phyloP scores from a whole-genome alignment of 2,888 invertebrate genomes.

The Plemyria rubiginata region DNA sequence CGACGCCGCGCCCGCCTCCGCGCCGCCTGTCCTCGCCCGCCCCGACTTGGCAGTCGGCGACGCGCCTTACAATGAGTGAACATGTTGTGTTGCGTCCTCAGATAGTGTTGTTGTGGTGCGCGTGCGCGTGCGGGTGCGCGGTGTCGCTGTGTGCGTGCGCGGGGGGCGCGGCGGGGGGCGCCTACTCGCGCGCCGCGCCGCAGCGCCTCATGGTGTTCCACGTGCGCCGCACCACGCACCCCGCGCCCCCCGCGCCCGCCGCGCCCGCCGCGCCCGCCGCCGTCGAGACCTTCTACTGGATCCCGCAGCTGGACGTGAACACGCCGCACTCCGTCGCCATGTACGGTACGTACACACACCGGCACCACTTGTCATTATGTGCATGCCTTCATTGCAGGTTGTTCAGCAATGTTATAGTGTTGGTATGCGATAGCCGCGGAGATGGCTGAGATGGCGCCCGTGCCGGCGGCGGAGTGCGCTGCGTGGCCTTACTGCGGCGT shows the following conservation, averaged over 20 bases:
- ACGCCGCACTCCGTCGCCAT: conserved; percentile 79
- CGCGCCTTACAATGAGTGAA: no score
- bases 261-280: no score
- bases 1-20: no score
- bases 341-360: conserved; percentile 47
- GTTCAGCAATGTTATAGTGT: neutral
- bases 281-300: conserved; percentile 85
- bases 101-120: conserved; percentile 24
- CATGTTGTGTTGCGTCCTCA: neutral
- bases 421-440: conserved; percentile 36
- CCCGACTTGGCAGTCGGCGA: no score
- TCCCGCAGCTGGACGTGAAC: conserved; percentile 90
- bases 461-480: conserved; percentile 85
- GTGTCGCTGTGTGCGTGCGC: conserved; percentile 40
- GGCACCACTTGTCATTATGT: no score
- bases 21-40: no score
- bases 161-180: conserved; percentile 54
- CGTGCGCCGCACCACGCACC: conserved; percentile 81
- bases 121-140: conserved; percentile 36
- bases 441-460: conserved; percentile 73
- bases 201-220: conserved; percentile 91
- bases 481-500: conserved; percentile 90
- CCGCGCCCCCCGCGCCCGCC: conserved; percentile 76
- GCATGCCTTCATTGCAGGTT: no score
- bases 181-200: conserved; percentile 87